Percentiles rank a stretch among this genome's conserved stretches.
These are phyloP conservation scores for Sciurus vulgaris DNA, from an alignment of 2,797 vertebrate species.

Conservation along the genomic window DNA sequence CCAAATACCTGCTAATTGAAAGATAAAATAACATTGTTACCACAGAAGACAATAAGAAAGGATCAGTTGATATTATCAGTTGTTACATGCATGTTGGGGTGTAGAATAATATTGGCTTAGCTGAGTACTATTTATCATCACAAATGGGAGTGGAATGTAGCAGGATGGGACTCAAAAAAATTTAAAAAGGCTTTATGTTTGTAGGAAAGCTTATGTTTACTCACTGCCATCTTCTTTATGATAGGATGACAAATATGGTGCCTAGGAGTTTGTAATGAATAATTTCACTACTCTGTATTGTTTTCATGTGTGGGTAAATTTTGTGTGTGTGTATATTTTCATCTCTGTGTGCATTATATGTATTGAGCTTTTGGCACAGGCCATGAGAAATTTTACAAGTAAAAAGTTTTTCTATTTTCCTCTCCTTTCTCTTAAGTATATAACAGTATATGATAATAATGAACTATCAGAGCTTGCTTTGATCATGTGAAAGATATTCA, in stretches of 20 bases:
- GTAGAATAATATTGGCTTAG: not conserved
- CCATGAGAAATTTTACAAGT: not conserved
- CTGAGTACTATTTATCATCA: not conserved
- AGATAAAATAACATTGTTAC: not conserved
- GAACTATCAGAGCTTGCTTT: not conserved
- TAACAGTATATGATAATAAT: not conserved
- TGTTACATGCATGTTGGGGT: not conserved
- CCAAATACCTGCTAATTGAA: not conserved
- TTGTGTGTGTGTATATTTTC: fast-evolving
- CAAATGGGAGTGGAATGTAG: not conserved
- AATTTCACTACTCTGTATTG: not conserved
- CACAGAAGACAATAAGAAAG: not conserved
- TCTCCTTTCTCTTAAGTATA: not conserved
- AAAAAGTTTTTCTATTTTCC: not conserved
- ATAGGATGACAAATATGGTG: not conserved
- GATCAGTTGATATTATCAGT: not conserved
- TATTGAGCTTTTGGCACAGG: not conserved
- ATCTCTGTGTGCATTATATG: not conserved
- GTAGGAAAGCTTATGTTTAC: not conserved
- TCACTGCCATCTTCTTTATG: not conserved
- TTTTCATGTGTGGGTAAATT: not conserved
- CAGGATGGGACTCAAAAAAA: not conserved
- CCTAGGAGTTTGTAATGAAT: not conserved
- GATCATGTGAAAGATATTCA: not conserved
- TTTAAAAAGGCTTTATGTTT: not conserved